Evolutionary conservation across 2,888 invertebrate genomes (phyloP).

Genomic region (Oxystoma pomonae): DNA sequence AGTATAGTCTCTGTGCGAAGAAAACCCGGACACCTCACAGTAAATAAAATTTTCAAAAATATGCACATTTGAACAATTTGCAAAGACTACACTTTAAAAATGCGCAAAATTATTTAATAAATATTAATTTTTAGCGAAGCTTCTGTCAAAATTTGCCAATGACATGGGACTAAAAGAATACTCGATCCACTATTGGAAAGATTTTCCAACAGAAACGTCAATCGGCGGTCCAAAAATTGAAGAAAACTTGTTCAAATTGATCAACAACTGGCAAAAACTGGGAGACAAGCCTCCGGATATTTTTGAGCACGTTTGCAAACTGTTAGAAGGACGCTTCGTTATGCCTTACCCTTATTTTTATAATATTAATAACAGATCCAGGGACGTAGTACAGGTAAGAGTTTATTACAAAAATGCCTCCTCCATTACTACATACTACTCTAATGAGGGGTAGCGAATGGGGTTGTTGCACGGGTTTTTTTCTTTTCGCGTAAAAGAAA

Average conservation of each 20-base stretch:
- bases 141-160: conserved; percentile 70
- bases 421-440: no score
- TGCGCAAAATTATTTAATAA: no score
- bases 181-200: conserved; percentile 77
- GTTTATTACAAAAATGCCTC: no score
- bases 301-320: conserved; percentile 64
- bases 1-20: no score
- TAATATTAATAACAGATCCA: conserved; percentile 68
- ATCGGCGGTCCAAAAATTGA: conserved; percentile 51
- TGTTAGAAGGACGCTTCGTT: conserved; percentile 55
- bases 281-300: conserved; percentile 63
- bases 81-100: no score
- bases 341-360: conserved; percentile 68
- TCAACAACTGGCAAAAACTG: conserved; percentile 60
- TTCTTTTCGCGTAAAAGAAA: no score
- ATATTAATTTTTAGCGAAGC: conserved; percentile 48
- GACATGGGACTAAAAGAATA: conserved; percentile 72
- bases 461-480: no score
- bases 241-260: conserved; percentile 54
- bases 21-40: no score
- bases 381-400: conserved; percentile 69
- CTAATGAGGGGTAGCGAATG: no score
- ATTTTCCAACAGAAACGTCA: conserved; percentile 59
- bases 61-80: no score
- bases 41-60: no score